phyloP scores from a whole-genome alignment of 2,797 vertebrate species.

The Rhincodon typus region DNA sequence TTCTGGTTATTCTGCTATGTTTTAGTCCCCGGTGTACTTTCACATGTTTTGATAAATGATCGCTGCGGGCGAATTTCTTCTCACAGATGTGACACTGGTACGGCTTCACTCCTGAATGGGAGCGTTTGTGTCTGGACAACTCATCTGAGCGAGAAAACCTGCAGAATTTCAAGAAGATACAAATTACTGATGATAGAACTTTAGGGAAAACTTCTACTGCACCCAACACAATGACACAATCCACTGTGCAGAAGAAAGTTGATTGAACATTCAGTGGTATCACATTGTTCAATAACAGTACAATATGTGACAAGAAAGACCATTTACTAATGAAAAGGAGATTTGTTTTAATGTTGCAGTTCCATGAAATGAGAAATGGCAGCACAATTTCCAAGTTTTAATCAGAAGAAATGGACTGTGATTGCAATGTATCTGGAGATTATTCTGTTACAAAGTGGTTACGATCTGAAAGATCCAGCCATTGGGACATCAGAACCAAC shows the following conservation, averaged over 20 bases:
- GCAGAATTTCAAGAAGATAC: neutral
- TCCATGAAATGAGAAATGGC: neutral
- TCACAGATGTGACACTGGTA: conserved; percentile 67
- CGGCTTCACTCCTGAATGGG: conserved; percentile 69
- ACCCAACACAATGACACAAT: neutral
- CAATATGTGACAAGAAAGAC: neutral
- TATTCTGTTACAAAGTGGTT: neutral
- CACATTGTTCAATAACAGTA: too few species aligned
- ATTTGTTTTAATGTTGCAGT: neutral
- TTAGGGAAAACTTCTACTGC: neutral
- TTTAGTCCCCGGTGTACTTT: conserved; percentile 68
- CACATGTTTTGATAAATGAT: conserved; percentile 70
- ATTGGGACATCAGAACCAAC: neutral
- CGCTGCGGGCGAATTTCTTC: conserved; percentile 71
- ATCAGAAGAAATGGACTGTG: neutral
- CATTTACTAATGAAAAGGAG: neutral
- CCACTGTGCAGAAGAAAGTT: neutral
- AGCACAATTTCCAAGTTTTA: neutral
- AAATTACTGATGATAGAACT: neutral
- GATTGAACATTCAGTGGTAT: neutral
- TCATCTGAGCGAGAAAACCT: conserved; percentile 71
- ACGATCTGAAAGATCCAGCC: neutral
- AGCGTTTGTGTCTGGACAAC: conserved; percentile 66
- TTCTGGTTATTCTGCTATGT: conserved; percentile 56
- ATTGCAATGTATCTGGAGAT: neutral